phyloP scores from a whole-genome alignment of 1,140 invertebrate genomes.

The Drosophila nannoptera region DNA sequence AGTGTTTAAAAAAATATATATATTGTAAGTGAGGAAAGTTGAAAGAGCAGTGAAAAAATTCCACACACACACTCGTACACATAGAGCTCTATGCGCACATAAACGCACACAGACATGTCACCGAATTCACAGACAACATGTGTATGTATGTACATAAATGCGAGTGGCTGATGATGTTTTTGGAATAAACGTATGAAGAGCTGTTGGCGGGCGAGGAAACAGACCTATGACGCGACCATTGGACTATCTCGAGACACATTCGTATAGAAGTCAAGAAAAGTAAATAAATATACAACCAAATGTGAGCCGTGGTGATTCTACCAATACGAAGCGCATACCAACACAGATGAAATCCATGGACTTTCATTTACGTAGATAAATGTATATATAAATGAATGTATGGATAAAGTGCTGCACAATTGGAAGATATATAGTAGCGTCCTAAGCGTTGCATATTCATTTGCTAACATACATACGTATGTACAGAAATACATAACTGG shows the following conservation, averaged over 20 bases:
- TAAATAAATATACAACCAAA: slow-evolving; percentile 40
- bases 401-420: slow-evolving; percentile 35
- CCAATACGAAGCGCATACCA: slow-evolving; percentile 32
- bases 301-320: slow-evolving; percentile 12
- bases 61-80: slow-evolving; percentile 60
- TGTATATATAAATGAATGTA: slow-evolving; percentile 5
- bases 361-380: slow-evolving; percentile 29
- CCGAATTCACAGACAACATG: slow-evolving; percentile 48
- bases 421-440: slow-evolving; percentile 11
- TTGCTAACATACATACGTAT: slow-evolving; percentile 10
- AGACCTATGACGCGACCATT: slow-evolving; percentile 58
- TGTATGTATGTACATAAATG: slow-evolving; percentile 50
- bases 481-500: slow-evolving; percentile 32
- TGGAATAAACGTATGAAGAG: slow-evolving; percentile 51
- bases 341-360: slow-evolving; percentile 18
- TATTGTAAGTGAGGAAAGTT: slow-evolving; percentile 67
- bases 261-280: slow-evolving; percentile 30
- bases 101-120: slow-evolving; percentile 30
- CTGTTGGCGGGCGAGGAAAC: slow-evolving; percentile 40
- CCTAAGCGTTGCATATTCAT: slow-evolving; percentile 29
- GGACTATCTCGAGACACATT: slow-evolving; percentile 41
- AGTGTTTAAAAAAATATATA: slow-evolving; percentile 60
- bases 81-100: slow-evolving; percentile 22
- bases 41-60: slow-evolving; percentile 75
- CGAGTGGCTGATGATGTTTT: slow-evolving; percentile 74